Conservation (phyloP, 2,113 vertebrate genomes). For the Scomber colias region DNA sequence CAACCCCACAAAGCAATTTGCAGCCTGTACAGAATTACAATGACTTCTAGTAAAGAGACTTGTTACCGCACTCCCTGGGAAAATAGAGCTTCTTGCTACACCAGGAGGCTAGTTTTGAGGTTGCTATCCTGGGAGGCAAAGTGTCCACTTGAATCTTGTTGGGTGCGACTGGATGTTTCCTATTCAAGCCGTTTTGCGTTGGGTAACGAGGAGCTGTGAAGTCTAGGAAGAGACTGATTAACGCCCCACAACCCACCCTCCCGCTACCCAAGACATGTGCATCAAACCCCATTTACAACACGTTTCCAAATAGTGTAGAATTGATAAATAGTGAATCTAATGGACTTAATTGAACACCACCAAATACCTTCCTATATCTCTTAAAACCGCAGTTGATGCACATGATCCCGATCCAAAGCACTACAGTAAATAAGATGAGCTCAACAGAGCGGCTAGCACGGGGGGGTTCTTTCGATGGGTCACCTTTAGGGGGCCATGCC, state of each 20-base stretch:
- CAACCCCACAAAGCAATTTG: constrained; percentile 71
- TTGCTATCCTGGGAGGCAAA: constrained; percentile 70
- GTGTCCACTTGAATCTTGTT: constrained; percentile 73
- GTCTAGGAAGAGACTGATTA: constrained; percentile 86
- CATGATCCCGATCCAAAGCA: constrained; percentile 68
- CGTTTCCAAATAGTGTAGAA: constrained; percentile 1
- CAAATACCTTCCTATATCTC: constrained; percentile 81
- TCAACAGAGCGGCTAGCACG: constrained; percentile 63
- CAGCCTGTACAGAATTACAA: constrained; percentile 65
- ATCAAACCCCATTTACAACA: constrained; percentile 51
- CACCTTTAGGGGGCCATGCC: constrained; percentile 72
- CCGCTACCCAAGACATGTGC: constrained; percentile 38
- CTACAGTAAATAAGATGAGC: constrained; percentile 63
- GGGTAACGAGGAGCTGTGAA: constrained; percentile 82
- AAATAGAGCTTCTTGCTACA: constrained; percentile 72
- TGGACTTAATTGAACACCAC: constrained; percentile 40
- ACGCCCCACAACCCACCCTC: constrained; percentile 72
- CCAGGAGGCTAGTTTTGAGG: constrained; percentile 69
- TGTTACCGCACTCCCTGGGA: constrained; percentile 75
- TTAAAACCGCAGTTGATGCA: constrained; percentile 63
- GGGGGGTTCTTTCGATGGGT: constrained; percentile 71
- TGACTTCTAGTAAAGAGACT: constrained; percentile 71
- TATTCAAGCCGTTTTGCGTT: constrained; percentile 74
- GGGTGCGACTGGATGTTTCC: constrained; percentile 56
- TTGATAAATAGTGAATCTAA: constrained; percentile 8